These are phyloP conservation scores for Ammodytes marinus DNA, from an alignment of 2,113 vertebrate species.

Conservation along the genomic window DNA sequence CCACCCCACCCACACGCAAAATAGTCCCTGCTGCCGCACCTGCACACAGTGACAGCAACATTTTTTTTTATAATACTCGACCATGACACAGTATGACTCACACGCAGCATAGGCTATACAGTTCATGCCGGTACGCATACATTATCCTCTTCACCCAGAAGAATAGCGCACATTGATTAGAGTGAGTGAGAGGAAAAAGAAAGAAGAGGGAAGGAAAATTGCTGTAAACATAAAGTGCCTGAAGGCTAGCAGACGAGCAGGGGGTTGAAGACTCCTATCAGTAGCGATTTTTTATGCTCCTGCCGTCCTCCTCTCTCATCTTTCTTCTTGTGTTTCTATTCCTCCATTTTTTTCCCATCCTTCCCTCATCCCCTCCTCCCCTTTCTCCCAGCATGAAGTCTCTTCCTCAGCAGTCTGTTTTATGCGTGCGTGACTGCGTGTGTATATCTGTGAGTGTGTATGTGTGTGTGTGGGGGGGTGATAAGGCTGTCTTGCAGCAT, in stretches of 20 bases:
- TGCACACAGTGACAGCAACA: slow-evolving; percentile 3
- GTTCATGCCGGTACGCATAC: background rate
- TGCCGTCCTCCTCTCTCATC: slow-evolving; percentile 71
- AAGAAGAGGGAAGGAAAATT: slow-evolving; percentile 41
- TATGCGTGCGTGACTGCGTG: slow-evolving; percentile 1
- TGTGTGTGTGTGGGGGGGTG: slow-evolving; percentile 72
- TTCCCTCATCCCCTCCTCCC: slow-evolving; percentile 55
- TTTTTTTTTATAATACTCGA: background rate
- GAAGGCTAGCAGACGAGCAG: slow-evolving; percentile 71
- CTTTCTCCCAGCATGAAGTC: slow-evolving; percentile 69
- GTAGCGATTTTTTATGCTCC: slow-evolving; percentile 78
- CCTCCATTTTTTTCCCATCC: slow-evolving; percentile 46
- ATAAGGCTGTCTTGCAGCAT: slow-evolving; percentile 81
- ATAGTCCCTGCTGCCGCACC: background rate
- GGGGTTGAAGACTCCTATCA: slow-evolving; percentile 78
- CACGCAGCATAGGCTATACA: background rate
- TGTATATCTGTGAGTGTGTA: slow-evolving; percentile 64
- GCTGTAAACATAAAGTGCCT: slow-evolving; percentile 74
- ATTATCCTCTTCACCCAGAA: slow-evolving; percentile 1
- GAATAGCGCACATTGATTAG: slow-evolving; percentile 27
- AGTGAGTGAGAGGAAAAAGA: slow-evolving; percentile 27
- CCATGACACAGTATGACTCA: slow-evolving; percentile 13
- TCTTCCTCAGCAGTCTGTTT: slow-evolving; percentile 72
- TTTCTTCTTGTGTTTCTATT: slow-evolving; percentile 68
- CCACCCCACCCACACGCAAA: too few species aligned